Evolutionary conservation across 2,113 vertebrate genomes (phyloP).

Genomic region (Microcebus griseorufus): DNA sequence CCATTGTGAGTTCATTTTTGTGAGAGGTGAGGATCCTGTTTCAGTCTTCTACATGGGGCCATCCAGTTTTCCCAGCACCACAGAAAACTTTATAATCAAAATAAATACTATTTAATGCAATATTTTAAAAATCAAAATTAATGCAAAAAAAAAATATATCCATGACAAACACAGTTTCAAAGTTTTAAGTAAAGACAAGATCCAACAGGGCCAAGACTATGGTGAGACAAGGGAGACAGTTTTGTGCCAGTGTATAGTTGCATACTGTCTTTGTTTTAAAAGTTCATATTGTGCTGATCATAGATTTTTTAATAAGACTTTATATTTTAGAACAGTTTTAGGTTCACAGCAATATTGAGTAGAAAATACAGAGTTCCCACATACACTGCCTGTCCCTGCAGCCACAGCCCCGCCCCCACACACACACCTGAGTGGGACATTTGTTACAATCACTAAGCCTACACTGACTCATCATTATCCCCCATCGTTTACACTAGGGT

Average conservation of each 20-base stretch:
- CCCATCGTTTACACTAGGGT: too few relatives aligned
- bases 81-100: neutral
- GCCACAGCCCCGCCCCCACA: neutral
- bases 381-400: rapidly evolving
- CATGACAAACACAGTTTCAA: neutral
- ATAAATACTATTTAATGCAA: neutral
- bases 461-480: too few relatives aligned
- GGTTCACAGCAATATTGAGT: neutral
- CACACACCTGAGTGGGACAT: neutral
- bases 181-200: neutral
- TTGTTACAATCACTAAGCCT: neutral
- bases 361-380: neutral
- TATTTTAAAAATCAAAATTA: neutral
- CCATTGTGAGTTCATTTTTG: too few relatives aligned
- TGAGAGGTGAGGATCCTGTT: too few relatives aligned
- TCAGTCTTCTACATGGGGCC: too few relatives aligned
- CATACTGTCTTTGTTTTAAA: neutral
- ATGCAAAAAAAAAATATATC: neutral
- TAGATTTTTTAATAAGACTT: neutral
- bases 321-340: neutral
- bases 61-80: too few relatives aligned
- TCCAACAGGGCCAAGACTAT: neutral
- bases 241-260: neutral
- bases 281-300: neutral
- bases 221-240: neutral